Evolutionary conservation across 2,888 invertebrate genomes (phyloP).

Genomic region (Psylliodes chrysocephalus): DNA sequence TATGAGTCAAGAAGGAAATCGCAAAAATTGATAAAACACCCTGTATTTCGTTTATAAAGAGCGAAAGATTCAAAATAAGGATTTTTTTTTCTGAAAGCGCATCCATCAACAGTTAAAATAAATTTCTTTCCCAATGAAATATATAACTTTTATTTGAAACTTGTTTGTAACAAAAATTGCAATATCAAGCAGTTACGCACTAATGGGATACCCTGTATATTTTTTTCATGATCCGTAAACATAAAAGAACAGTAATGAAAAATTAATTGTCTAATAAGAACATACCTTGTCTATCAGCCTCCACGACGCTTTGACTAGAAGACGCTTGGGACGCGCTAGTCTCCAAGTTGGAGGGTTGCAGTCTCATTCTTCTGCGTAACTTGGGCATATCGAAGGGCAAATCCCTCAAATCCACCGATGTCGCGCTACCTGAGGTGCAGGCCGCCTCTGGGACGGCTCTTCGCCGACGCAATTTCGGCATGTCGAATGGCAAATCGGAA

Average conservation of each 20-base stretch:
- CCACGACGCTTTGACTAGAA: conserved; percentile 83
- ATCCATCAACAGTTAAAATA: no score
- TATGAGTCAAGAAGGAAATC: no score
- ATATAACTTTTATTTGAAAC: no score
- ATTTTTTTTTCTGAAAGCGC: no score
- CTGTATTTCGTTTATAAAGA: no score
- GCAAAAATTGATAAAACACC: no score
- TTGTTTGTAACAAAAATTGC: no score
- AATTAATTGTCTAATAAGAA: conserved; percentile 10
- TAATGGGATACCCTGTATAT: no score
- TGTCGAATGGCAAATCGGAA: conserved; percentile 86
- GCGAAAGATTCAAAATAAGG: no score
- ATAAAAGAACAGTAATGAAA: not conserved
- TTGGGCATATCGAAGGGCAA: conserved; percentile 94
- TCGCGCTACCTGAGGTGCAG: conserved; percentile 78
- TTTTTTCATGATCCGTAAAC: not conserved
- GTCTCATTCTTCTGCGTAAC: conserved; percentile 78
- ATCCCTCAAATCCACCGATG: conserved; percentile 81
- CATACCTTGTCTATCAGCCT: conserved; percentile 74
- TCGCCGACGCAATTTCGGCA: conserved; percentile 84
- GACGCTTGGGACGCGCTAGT: conserved; percentile 83
- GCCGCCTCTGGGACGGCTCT: conserved; percentile 73
- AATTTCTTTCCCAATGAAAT: no score
- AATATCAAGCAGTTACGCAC: no score
- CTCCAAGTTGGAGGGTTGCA: conserved; percentile 71